Percentiles rank a stretch among this genome's conserved stretches.
phyloP scores from a whole-genome alignment of 92 coral and sea anemone species.

The Hydrozoanthus gracilis region DNA sequence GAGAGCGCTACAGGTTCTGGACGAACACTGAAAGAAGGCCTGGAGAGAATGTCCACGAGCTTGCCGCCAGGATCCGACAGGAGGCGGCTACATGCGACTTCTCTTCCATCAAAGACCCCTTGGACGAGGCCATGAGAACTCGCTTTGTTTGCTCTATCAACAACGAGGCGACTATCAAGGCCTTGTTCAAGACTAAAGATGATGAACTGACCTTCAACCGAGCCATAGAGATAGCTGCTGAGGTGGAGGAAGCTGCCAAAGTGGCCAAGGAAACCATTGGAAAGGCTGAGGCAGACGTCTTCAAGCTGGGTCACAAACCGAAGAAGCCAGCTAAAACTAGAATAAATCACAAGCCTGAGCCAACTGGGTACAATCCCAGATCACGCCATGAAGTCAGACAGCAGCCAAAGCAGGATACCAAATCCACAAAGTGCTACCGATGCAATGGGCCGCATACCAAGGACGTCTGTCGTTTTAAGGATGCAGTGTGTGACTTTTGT shows the following conservation, averaged over 20 bases:
- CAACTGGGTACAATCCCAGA: not conserved
- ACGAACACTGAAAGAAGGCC: slow-evolving; percentile 9
- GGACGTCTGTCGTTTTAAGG: not conserved
- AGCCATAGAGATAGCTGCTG: slow-evolving; percentile 23
- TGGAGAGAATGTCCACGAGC: slow-evolving; percentile 20
- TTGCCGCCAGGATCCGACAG: slow-evolving; percentile 43
- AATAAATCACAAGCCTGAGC: not conserved
- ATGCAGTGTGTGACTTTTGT: slow-evolving; percentile 6
- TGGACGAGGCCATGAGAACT: slow-evolving; percentile 38
- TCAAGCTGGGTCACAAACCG: slow-evolving; percentile 13
- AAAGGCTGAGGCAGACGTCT: slow-evolving; percentile 7
- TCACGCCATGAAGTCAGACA: not conserved
- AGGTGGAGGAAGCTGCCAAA: slow-evolving; percentile 40
- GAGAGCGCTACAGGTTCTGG: slow-evolving; percentile 39
- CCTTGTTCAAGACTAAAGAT: slow-evolving; percentile 37
- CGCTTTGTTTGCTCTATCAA: slow-evolving; percentile 29
- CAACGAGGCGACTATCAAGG: slow-evolving; percentile 37
- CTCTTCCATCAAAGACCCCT: slow-evolving; percentile 34
- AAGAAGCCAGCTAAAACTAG: not conserved
- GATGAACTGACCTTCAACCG: slow-evolving; percentile 32
- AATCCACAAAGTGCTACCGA: slow-evolving; percentile 7
- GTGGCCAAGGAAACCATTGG: slow-evolving; percentile 43
- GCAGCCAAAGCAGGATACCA: not conserved
- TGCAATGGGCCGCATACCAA: slow-evolving; percentile 3
- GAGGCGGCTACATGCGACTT: slow-evolving; percentile 37